Conservation (phyloP, 2,113 vertebrate species). For the Physeter macrocephalus region DNA sequence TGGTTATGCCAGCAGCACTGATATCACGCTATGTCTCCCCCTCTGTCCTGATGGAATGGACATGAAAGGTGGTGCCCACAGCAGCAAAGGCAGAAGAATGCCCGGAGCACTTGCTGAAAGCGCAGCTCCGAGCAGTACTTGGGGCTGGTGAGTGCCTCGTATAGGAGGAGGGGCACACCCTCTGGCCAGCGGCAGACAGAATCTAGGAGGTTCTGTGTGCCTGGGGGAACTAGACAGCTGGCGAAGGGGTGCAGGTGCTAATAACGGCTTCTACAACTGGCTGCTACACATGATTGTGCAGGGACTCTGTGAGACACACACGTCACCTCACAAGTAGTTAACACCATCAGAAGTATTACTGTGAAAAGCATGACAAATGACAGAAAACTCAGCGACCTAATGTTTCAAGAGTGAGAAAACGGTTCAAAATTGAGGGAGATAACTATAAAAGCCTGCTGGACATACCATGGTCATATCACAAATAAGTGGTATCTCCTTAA, state of each 20-base stretch:
- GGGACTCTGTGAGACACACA: neutral
- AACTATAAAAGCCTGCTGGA: neutral
- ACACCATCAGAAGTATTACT: neutral
- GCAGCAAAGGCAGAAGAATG: neutral
- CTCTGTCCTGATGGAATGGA: neutral
- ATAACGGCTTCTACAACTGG: rapidly evolving
- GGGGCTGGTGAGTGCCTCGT: too few species aligned
- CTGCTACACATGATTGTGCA: rapidly evolving
- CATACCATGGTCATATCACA: neutral
- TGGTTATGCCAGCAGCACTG: neutral
- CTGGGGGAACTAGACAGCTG: rapidly evolving
- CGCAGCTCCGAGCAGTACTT: neutral
- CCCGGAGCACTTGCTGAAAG: neutral
- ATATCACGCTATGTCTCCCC: rapidly evolving
- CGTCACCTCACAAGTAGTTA: neutral
- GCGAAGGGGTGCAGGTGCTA: neutral
- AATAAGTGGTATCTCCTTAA: neutral
- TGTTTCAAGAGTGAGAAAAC: constrained; percentile 2
- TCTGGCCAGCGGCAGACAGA: neutral
- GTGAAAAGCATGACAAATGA: neutral
- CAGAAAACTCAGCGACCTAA: neutral
- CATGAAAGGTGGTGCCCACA: neutral
- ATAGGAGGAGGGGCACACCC: too few species aligned
- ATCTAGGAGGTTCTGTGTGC: neutral
- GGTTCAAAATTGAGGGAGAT: neutral